Percentiles rank a stretch among this genome's conserved stretches.
phyloP scores from a whole-genome alignment of 1,140 invertebrate species.

The Drosophila novamexicana region DNA sequence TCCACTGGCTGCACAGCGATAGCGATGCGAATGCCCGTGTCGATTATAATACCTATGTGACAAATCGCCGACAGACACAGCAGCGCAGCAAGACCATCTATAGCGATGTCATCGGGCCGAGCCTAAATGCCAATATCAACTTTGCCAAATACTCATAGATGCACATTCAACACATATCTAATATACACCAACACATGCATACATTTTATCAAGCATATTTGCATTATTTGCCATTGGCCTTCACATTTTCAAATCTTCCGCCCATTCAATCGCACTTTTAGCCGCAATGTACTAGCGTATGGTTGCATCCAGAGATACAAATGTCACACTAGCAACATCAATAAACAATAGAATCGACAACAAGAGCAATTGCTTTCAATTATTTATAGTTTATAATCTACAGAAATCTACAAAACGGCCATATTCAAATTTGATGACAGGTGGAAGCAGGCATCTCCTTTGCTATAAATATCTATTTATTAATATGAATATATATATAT shows the following conservation, averaged over 20 bases:
- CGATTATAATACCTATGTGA: slow-evolving; percentile 17
- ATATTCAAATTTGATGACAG: too few relatives aligned
- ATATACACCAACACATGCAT: not conserved
- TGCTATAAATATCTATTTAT: too few relatives aligned
- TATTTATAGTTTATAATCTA: too few relatives aligned
- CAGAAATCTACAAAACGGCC: too few relatives aligned
- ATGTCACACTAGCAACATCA: not conserved
- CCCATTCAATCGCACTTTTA: not conserved
- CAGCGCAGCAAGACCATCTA: slow-evolving; percentile 8
- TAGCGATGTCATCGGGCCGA: slow-evolving; percentile 15
- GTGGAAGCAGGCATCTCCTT: too few relatives aligned
- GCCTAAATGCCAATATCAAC: not conserved
- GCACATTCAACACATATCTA: not conserved
- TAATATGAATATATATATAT: too few relatives aligned
- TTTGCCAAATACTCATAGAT: not conserved
- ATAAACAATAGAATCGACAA: not conserved
- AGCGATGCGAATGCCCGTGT: slow-evolving; percentile 11
- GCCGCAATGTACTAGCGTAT: not conserved
- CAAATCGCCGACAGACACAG: not conserved
- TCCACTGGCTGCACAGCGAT: slow-evolving; percentile 14
- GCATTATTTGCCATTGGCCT: too few relatives aligned
- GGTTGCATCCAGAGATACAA: not conserved
- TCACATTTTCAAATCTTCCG: too few relatives aligned
- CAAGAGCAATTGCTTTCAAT: not conserved
- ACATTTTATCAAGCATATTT: not conserved